Evolutionary conservation across 1,140 invertebrate genomes (phyloP), one percentile per base, ranked within the genome.

Genomic region (Daktulosphaira vitifoliae): DNA sequence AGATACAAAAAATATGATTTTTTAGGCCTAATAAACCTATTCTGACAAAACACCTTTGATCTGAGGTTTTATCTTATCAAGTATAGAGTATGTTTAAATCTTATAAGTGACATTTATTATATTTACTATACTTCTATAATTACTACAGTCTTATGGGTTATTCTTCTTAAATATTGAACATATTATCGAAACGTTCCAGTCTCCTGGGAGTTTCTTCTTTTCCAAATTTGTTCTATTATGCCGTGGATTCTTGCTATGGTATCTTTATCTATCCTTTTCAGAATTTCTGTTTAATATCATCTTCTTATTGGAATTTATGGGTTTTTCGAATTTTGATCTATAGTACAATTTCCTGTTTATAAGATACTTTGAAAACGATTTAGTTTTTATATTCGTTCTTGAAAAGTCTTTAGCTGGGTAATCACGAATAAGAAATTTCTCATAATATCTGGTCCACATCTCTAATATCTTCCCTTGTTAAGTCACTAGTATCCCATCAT

Each of bases 151-250:
- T n/a, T 51, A n/a, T 20, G 65, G 66, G 46, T 71, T 69, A 15
- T 70, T 68, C 65, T 72, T 72, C 42, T 72, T 72, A 44, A 67
- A 51, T 22, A 72, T 66, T 37, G 71, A 68, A n/a, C 39, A 38
- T 11, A 70, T 68, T 22, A 70, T 59, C 9, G 53, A 67, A 18
- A 4, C 56, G 48, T 50, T 70, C 70, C 69, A 71, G 9, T 69
- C 66, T 26, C 64, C 49, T 20, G 70, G 71, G 46, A 70, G 54
- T 16, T 65, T 68, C 51, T 71, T 66, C 29, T 66, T 44, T 56
- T 37, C 67, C 67, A 69, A 11, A 70, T 69, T 20, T 46, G 16
- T 16, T 22, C 2, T 18, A 68, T 65, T 25, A 68, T 8, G 3
- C 48, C 22, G 23, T 54, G 23, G 2, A 23, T 23, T 29, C 65